A percentile compares a stretch with the other conserved stretches of the same genome.
Conservation (phyloP, 64 coral and sea anemone genomes). For the Dendronephthya gigantea region DNA sequence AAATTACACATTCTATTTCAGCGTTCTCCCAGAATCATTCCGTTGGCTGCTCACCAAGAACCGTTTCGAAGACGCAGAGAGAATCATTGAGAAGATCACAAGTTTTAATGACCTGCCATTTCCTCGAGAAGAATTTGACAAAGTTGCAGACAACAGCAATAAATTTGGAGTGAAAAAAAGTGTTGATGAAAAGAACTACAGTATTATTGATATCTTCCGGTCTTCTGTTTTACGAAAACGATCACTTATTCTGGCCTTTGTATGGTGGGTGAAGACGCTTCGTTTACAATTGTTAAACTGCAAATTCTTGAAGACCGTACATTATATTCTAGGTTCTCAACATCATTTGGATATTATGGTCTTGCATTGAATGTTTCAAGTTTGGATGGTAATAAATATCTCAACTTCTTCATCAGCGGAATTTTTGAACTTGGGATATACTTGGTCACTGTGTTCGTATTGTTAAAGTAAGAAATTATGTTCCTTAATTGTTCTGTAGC, state of each 20-base stretch:
- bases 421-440: neutral
- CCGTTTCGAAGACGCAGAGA: neutral
- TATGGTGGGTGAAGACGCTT: neutral
- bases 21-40: neutral
- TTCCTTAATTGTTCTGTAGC: too few relatives aligned
- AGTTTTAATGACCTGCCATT: neutral
- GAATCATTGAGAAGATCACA: neutral
- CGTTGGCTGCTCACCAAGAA: constrained; percentile 1
- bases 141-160: neutral
- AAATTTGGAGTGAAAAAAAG: neutral
- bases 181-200: neutral
- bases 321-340: neutral
- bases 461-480: neutral
- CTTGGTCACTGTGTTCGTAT: neutral
- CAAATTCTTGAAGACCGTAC: too few relatives aligned
- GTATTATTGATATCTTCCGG: neutral
- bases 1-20: neutral
- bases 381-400: constrained; percentile 6
- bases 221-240: neutral
- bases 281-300: too few relatives aligned
- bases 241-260: neutral
- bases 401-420: constrained; percentile 1
- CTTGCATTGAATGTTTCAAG: neutral
- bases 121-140: neutral
- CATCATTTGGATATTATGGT: neutral